Conservation (phyloP, 1,140 invertebrate species). For the Helicoverpa armigera region DNA sequence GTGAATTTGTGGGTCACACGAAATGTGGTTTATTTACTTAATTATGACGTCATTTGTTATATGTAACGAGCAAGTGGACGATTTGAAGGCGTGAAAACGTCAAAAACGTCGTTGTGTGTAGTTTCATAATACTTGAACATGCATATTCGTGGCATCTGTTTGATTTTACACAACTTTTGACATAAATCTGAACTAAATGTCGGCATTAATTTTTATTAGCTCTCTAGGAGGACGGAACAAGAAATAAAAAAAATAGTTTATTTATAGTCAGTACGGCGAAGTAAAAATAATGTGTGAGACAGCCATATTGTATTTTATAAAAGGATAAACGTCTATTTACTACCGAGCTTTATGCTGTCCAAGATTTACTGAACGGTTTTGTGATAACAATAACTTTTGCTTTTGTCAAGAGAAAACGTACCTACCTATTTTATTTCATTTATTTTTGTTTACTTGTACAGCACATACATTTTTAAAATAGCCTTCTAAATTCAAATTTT, state of each 20-base stretch:
- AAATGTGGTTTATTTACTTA: conserved; percentile 36
- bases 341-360: neutral
- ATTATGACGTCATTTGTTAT: conserved; percentile 57
- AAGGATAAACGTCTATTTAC: conserved; percentile 34
- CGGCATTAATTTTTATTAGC: conserved; percentile 43
- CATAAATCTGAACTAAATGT: conserved; percentile 38
- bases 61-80: conserved; percentile 53
- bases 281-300: conserved; percentile 39
- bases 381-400: conserved; percentile 3
- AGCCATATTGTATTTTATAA: conserved; percentile 4
- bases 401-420: conserved; percentile 7
- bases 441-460: neutral
- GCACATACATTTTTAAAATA: too few species aligned
- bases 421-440: neutral
- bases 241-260: conserved; percentile 23
- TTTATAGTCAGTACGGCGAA: conserved; percentile 8
- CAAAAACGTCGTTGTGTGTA: conserved; percentile 52
- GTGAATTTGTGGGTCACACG: conserved; percentile 57
- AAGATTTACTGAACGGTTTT: conserved; percentile 6
- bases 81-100: conserved; percentile 58
- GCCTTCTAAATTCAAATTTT: neutral
- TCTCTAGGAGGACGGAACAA: conserved; percentile 26
- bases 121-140: conserved; percentile 38
- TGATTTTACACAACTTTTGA: conserved; percentile 34
- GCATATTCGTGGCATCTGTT: conserved; percentile 33